These are phyloP conservation scores for Heliopora coerulea DNA, from an alignment of 92 coral and sea anemone genomes.

Conservation along the genomic window DNA sequence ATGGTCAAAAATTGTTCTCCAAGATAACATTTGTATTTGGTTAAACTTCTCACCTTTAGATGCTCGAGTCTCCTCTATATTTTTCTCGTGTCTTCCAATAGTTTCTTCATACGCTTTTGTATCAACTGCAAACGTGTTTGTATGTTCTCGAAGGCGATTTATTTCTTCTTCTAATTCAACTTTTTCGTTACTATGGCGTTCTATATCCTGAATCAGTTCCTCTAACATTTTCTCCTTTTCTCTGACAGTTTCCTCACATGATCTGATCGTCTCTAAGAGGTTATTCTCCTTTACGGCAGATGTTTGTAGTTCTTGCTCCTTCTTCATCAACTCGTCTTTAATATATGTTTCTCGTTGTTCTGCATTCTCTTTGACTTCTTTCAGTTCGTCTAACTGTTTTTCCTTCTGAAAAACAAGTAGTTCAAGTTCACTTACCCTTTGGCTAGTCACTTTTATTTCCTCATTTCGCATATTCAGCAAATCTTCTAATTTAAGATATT, in stretches of 20 bases:
- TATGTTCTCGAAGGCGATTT: conserved; percentile 55
- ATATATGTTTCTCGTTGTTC: conserved; percentile 57
- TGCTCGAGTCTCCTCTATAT: conserved; percentile 48
- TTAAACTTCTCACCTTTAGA: conserved; percentile 54
- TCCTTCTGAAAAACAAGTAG: conserved; percentile 40
- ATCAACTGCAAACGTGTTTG: conserved; percentile 57
- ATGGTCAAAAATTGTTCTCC: too few species aligned
- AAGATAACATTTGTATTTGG: not conserved
- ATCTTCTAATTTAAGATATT: conserved; percentile 11
- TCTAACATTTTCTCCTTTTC: conserved; percentile 55
- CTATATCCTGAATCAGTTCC: conserved; percentile 38
- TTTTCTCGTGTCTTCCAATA: conserved; percentile 55
- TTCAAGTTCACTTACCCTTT: conserved; percentile 31
- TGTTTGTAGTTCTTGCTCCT: conserved; percentile 63
- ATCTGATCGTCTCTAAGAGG: conserved; percentile 53
- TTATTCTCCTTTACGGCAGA: conserved; percentile 28
- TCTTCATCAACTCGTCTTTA: conserved; percentile 56
- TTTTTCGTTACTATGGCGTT: conserved; percentile 12
- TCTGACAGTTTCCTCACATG: conserved; percentile 54
- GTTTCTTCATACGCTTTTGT: conserved; percentile 24
- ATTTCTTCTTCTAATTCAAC: conserved; percentile 52
- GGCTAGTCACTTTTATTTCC: conserved; percentile 40
- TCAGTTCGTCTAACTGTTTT: conserved; percentile 42
- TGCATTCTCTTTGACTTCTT: conserved; percentile 43
- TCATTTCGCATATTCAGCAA: conserved; percentile 16